Base-by-base conservation (phyloP, 23 tunicate genomes). In the Phallusia fumigata region DNA sequence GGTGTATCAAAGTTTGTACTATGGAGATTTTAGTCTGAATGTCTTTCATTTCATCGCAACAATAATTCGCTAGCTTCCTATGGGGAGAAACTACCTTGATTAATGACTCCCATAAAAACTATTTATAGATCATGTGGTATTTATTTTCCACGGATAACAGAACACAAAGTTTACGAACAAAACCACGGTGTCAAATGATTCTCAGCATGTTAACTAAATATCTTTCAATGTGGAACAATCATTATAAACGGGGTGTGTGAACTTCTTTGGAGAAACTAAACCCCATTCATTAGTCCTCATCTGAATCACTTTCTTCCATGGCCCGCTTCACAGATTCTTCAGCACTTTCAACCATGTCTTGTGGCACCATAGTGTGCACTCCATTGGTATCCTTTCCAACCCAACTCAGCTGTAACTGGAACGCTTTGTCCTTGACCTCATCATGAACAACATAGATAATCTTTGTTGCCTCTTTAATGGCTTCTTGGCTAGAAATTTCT, bases 271-370 rank as follows among this genome's bases (percentile, higher is more conserved):
- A 24, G 13, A 22, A 58, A 58, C n/a, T n/a, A 40, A 40, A 40
- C 47, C 10, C 10, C 47, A 40, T 13, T 58, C n/a, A n/a, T 80
- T 50, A 87, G 36, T 96, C 99, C 35, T 96, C 99, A 58, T 91
- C 99, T 0, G 99, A 96, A 45, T 96, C 99, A 73, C 93, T 87
- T 35, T 96, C 99, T 79, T 90, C 99, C 86, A 96, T 84, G 0
- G 93, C 79, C 64, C 87, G 88, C 69, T 91, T 96, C 13, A 96
- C 99, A 64, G 50, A 84, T 34, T 81, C 86, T 76, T 96, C 99
- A 72, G 96, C 96, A 28, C 65, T 45, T 30, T 77, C 79, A 12
- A 79, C 64, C 49, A 96, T 12, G 21, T 77, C 83, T 19, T 51
- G 52, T n/a, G 96, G 93, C 3, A 96, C 97, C 30, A 36, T 36